These are phyloP conservation scores for Chymomyza amoena DNA, from an alignment of 2,888 invertebrate species.

Conservation along the genomic window DNA sequence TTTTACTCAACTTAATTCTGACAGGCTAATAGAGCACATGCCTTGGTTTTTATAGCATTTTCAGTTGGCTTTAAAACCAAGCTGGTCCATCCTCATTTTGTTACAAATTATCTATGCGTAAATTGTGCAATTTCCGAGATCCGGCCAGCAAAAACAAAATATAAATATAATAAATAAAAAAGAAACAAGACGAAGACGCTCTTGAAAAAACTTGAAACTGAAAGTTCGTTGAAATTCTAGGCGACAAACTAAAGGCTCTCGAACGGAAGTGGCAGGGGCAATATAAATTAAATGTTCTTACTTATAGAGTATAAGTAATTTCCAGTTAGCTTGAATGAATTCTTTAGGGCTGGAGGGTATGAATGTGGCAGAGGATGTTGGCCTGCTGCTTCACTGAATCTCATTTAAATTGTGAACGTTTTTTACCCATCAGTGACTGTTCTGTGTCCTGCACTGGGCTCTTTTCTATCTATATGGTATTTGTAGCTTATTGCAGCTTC, in stretches of 20 bases:
- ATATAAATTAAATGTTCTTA: conserved; percentile 7
- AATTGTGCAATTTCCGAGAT: conserved; percentile 22
- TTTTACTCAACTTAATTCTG: background rate
- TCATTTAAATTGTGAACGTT: background rate
- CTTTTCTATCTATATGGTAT: background rate
- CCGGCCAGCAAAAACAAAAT: background rate
- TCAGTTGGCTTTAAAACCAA: conserved; percentile 18
- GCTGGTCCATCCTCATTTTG: background rate
- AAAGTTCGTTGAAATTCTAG: background rate
- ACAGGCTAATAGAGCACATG: background rate
- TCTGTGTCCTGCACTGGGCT: background rate
- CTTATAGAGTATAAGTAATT: background rate
- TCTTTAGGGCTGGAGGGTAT: background rate
- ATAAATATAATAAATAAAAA: background rate
- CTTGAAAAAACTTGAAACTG: background rate
- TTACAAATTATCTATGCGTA: conserved; percentile 18
- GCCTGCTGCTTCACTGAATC: background rate
- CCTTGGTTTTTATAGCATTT: conserved; percentile 15
- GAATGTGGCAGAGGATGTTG: background rate
- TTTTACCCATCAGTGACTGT: background rate
- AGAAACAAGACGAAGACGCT: background rate
- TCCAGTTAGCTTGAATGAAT: background rate
- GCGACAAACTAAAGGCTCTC: background rate
- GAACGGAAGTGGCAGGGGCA: background rate
- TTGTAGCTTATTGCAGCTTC: background rate